phyloP scores from a whole-genome alignment of 2,797 vertebrate species.

The Mormyrus hasselquistii region DNA sequence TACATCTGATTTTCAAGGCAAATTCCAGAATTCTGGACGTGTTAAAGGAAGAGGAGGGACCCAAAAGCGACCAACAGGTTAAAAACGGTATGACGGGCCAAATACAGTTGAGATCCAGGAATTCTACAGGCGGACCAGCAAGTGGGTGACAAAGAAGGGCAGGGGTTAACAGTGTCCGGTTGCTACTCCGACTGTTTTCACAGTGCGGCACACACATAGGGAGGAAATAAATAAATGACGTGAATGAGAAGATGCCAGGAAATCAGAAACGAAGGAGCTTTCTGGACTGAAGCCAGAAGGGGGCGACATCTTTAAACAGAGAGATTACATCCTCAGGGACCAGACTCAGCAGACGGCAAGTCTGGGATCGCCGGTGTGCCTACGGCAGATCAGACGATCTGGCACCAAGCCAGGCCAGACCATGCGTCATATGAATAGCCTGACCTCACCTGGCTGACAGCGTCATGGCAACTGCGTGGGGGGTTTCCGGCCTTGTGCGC shows the following conservation, averaged over 20 bases:
- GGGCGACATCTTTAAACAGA: not conserved
- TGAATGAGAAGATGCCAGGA: not conserved
- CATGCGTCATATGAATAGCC: constrained; percentile 3
- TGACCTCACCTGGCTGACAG: not conserved
- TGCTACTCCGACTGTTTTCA: not conserved
- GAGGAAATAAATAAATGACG: constrained; percentile 6
- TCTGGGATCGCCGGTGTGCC: constrained; percentile 44
- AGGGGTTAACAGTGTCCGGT: not conserved
- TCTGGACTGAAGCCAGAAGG: not conserved
- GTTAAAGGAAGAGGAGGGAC: not conserved
- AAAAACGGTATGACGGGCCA: not conserved
- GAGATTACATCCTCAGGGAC: not conserved
- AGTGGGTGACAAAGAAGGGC: not conserved
- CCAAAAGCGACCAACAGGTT: not conserved
- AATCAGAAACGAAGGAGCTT: not conserved
- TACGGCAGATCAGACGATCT: constrained; percentile 40
- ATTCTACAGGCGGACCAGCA: not conserved
- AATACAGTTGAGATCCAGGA: not conserved
- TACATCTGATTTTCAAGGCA: not conserved
- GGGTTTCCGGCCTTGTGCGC: constrained; percentile 30
- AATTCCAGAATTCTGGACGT: not conserved
- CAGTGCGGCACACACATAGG: not conserved
- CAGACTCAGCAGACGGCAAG: constrained; percentile 32
- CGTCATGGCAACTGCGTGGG: not conserved
- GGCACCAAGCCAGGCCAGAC: constrained; percentile 45